Percentiles rank a stretch among this genome's conserved stretches.
Conservation (phyloP, 2,888 invertebrate species). For the Portevinia maculata region DNA sequence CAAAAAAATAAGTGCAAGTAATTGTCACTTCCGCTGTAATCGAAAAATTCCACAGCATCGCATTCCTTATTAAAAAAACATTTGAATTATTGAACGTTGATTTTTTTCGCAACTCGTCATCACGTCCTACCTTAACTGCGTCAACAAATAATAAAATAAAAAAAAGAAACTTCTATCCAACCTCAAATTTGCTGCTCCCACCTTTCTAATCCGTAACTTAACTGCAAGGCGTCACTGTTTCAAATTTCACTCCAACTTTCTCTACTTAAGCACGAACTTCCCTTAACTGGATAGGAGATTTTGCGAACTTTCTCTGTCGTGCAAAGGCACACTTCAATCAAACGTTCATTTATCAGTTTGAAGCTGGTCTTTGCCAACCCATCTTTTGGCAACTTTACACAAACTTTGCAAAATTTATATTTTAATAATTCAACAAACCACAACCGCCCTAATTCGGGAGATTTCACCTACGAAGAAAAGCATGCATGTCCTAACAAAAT, state of each 20-base stretch:
- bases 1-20: no score
- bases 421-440: constrained; percentile 25
- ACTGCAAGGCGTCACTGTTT: constrained; percentile 37
- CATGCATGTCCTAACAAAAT: constrained; percentile 14
- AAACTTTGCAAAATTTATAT: constrained; percentile 36
- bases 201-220: constrained; percentile 37
- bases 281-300: constrained; percentile 44
- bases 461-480: no score
- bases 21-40: no score
- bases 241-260: constrained; percentile 39
- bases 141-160: no score
- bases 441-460: neutral
- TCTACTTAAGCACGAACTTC: constrained; percentile 43
- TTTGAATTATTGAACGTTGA: no score
- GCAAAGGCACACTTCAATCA: constrained; percentile 23
- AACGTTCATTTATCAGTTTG: constrained; percentile 25
- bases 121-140: no score
- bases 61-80: no score
- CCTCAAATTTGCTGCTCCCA: neutral
- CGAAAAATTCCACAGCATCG: no score
- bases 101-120: no score
- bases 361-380: neutral
- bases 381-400: neutral
- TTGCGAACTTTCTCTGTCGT: constrained; percentile 21
- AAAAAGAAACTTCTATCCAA: no score